Conservation (phyloP, 2,888 invertebrate species). For the Hedychridium roseum region DNA sequence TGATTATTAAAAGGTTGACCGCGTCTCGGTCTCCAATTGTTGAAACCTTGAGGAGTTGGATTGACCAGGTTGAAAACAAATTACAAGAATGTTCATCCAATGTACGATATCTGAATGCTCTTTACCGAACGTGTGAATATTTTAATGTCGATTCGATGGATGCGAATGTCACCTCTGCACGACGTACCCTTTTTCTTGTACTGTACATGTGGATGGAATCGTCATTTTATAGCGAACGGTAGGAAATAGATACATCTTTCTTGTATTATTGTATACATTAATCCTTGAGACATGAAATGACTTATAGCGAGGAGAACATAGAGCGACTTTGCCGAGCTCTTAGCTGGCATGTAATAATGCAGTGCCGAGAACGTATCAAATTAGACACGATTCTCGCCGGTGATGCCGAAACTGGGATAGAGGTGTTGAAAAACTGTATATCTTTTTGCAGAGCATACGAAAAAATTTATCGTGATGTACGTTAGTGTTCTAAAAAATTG, state of each 20-base stretch:
- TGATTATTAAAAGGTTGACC: constrained; percentile 51
- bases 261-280: too few relatives aligned
- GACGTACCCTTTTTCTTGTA: too few relatives aligned
- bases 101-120: constrained; percentile 64
- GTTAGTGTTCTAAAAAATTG: constrained; percentile 1
- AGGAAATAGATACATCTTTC: too few relatives aligned
- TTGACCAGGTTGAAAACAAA: constrained; percentile 39
- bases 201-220: constrained; percentile 68
- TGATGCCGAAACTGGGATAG: constrained; percentile 62
- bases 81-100: constrained; percentile 66
- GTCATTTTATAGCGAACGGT: constrained; percentile 64
- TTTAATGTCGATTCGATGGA: too few relatives aligned
- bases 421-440: constrained; percentile 64
- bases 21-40: constrained; percentile 52
- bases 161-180: too few relatives aligned
- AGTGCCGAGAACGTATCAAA: constrained; percentile 64
- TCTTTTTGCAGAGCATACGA: constrained; percentile 65
- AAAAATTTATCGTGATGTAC: constrained; percentile 60
- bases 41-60: constrained; percentile 46
- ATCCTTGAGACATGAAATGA: too few relatives aligned
- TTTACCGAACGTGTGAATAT: constrained; percentile 64
- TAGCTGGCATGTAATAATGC: constrained; percentile 66
- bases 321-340: constrained; percentile 62
- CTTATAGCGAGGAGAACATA: constrained; percentile 52
- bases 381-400: constrained; percentile 65